These are phyloP conservation scores for Machaerirhynchus nigripectus DNA, from an alignment of 2,113 vertebrate species.

Conservation along the genomic window DNA sequence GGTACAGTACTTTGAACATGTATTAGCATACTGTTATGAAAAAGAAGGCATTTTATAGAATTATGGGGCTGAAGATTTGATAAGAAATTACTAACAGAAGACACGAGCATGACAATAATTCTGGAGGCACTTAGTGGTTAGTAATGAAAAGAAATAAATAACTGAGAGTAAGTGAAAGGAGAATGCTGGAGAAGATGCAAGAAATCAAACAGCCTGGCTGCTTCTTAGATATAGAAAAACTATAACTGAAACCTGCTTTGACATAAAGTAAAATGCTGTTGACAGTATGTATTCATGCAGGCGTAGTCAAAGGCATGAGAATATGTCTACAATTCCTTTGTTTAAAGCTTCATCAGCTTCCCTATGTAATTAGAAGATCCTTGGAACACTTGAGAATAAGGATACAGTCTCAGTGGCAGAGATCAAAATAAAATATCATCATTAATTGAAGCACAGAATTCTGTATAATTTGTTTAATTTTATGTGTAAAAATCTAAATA, in stretches of 20 bases:
- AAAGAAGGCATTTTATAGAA: constrained; percentile 7
- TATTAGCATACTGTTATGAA: constrained; percentile 31
- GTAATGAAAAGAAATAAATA: constrained; percentile 9
- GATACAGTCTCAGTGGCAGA: neutral
- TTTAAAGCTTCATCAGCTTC: neutral
- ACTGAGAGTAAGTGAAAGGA: neutral
- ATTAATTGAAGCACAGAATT: neutral
- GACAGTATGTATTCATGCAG: neutral
- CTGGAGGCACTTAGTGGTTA: neutral
- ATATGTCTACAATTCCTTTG: neutral
- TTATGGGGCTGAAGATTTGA: neutral
- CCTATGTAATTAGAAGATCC: neutral
- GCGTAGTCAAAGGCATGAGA: neutral
- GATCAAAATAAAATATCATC: neutral
- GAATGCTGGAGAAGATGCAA: neutral
- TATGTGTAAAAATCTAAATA: neutral
- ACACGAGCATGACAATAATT: neutral
- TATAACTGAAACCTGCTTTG: neutral
- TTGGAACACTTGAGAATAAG: neutral
- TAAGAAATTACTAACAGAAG: neutral
- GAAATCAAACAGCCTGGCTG: neutral
- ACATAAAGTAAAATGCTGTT: neutral
- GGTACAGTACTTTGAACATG: neutral
- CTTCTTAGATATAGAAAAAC: neutral
- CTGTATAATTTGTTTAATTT: neutral